Conservation (phyloP, 1,140 invertebrate genomes). For the Heliconius hewitsoni region DNA sequence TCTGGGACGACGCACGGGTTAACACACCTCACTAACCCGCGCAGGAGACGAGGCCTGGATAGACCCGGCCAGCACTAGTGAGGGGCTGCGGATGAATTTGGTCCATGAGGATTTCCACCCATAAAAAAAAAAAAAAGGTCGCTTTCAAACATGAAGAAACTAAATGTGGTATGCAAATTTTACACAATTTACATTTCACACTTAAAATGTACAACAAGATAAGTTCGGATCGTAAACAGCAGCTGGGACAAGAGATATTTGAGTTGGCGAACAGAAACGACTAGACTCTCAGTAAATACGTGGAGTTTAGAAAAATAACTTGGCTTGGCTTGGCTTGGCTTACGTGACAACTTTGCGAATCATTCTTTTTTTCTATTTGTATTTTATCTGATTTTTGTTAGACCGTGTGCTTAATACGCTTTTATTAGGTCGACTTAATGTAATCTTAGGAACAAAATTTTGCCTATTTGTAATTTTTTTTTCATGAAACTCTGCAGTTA, state of each 20-base stretch:
- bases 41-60: no score
- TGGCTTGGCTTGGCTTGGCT: conserved; percentile 13
- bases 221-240: conserved; percentile 46
- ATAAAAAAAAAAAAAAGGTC: no score
- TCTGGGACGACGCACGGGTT: no score
- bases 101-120: no score
- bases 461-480: no score
- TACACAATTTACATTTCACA: conserved; percentile 33
- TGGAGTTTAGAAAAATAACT: conserved; percentile 46
- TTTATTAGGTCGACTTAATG: no score
- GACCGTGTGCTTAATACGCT: no score
- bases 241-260: conserved; percentile 42
- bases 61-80: no score
- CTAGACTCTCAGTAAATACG: conserved; percentile 44
- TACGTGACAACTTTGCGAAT: conserved; percentile 44
- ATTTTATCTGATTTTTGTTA: conserved; percentile 30
- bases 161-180: conserved; percentile 9
- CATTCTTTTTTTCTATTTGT: conserved; percentile 37
- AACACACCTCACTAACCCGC: no score
- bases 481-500: no score
- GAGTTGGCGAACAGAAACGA: conserved; percentile 44
- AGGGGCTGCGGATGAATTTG: no score
- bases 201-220: conserved; percentile 37
- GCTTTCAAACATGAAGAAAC: neutral
- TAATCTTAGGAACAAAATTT: no score